phyloP scores from a whole-genome alignment of 2,113 vertebrate species.

The Sapajus apella region DNA sequence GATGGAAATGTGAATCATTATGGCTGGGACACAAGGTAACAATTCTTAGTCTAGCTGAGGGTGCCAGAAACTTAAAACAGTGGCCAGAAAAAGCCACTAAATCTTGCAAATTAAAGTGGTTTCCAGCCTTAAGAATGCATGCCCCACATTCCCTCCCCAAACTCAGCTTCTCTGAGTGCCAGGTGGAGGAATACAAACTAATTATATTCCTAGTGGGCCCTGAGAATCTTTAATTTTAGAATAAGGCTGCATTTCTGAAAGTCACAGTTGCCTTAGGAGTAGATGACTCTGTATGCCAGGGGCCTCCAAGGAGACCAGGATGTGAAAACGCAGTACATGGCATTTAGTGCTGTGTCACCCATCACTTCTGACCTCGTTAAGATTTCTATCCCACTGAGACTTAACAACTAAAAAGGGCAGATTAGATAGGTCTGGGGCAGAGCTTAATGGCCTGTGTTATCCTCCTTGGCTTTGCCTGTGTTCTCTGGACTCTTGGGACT shows the following conservation, averaged over 20 bases:
- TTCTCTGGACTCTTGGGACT: not conserved
- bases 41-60: not conserved
- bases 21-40: not conserved
- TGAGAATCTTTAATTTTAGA: constrained; percentile 31
- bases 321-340: not conserved
- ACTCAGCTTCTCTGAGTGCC: constrained; percentile 4
- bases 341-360: not conserved
- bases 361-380: constrained; percentile 29
- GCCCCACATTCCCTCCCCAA: not conserved
- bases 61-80: not conserved
- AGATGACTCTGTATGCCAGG: fast-evolving
- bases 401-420: constrained; percentile 32
- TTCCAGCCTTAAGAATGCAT: constrained; percentile 9
- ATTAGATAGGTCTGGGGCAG: not conserved
- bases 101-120: constrained; percentile 28
- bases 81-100: not conserved
- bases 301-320: not conserved
- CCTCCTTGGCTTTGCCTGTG: not conserved
- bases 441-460: not conserved
- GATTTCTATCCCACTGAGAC: constrained; percentile 39
- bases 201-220: not conserved
- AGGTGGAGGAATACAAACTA: constrained; percentile 7
- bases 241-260: not conserved
- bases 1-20: not conserved
- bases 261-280: not conserved